Evolutionary conservation across 53 echinoderm and acorn worm genomes (phyloP).

Genomic region (Echinarachnius parma): DNA sequence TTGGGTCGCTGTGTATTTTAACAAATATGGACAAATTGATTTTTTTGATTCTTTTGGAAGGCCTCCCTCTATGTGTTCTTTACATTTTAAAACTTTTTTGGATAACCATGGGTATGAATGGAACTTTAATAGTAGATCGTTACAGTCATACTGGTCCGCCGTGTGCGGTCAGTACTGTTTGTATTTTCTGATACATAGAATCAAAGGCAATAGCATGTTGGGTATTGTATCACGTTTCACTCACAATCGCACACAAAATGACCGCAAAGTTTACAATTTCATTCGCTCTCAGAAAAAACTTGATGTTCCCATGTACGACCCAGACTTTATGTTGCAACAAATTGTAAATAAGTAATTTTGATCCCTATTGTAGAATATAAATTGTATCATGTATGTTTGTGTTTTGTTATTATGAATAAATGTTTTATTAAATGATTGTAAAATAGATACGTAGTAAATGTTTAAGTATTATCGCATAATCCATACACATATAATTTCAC

Average conservation of each 20-base stretch:
- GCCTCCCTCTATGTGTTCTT: too few species aligned
- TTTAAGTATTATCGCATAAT: too few species aligned
- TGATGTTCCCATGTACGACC: constrained; percentile 8
- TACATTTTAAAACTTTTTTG: constrained; percentile 2
- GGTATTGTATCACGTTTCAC: constrained; percentile 7
- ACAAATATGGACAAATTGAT: too few species aligned
- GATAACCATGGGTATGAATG: neutral
- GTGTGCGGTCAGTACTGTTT: constrained; percentile 23
- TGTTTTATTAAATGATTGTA: too few species aligned
- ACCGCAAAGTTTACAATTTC: constrained; percentile 5
- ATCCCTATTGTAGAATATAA: neutral
- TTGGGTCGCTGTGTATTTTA: constrained; percentile 17
- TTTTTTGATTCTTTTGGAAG: too few species aligned
- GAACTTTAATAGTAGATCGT: neutral
- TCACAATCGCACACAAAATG: constrained; percentile 13
- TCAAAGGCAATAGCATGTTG: constrained; percentile 12
- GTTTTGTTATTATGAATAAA: too few species aligned
- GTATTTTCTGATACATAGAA: constrained; percentile 22
- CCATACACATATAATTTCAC: too few species aligned
- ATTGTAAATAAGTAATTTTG: neutral
- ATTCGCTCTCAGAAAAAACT: neutral
- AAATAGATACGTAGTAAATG: too few species aligned
- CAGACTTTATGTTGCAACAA: neutral
- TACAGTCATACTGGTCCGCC: constrained; percentile 23
- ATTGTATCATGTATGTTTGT: too few species aligned